Evolutionary conservation across 2,797 vertebrate species (phyloP).

Genomic region (Onychomys arenicola): DNA sequence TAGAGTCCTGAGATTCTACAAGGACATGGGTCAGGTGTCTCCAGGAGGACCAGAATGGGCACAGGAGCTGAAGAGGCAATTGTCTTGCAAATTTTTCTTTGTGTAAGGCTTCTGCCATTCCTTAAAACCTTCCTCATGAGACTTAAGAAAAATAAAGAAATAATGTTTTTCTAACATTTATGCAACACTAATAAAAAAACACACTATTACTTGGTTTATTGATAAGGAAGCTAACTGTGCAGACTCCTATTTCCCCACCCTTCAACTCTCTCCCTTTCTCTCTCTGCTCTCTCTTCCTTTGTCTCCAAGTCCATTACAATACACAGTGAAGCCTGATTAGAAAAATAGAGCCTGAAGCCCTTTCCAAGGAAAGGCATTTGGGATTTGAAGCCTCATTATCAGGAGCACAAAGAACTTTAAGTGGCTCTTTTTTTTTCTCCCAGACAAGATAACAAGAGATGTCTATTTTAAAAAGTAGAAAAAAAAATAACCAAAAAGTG

Average conservation of each 20-base stretch:
- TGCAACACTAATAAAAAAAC: slow-evolving; percentile 27
- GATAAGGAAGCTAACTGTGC: background rate
- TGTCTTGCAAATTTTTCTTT: background rate
- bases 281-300: background rate
- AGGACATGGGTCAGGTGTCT: background rate
- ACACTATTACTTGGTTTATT: slow-evolving; percentile 16
- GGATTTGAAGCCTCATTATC: slow-evolving; percentile 66
- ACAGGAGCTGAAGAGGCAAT: background rate
- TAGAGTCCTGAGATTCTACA: background rate
- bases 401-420: slow-evolving; percentile 65
- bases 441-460: slow-evolving; percentile 50
- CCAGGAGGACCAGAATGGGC: background rate
- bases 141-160: slow-evolving; percentile 55
- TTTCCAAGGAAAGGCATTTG: slow-evolving; percentile 63
- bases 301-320: slow-evolving; percentile 2
- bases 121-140: background rate
- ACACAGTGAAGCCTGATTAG: slow-evolving; percentile 42
- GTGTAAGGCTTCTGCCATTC: background rate
- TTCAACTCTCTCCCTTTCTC: background rate
- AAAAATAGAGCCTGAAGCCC: background rate
- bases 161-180: slow-evolving; percentile 46
- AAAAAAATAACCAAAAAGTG: background rate
- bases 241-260: background rate
- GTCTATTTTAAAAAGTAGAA: background rate
- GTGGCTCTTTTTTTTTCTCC: slow-evolving; percentile 61